Evolutionary conservation across 2,113 vertebrate species (phyloP).

Genomic region (Odontesthes bonariensis): DNA sequence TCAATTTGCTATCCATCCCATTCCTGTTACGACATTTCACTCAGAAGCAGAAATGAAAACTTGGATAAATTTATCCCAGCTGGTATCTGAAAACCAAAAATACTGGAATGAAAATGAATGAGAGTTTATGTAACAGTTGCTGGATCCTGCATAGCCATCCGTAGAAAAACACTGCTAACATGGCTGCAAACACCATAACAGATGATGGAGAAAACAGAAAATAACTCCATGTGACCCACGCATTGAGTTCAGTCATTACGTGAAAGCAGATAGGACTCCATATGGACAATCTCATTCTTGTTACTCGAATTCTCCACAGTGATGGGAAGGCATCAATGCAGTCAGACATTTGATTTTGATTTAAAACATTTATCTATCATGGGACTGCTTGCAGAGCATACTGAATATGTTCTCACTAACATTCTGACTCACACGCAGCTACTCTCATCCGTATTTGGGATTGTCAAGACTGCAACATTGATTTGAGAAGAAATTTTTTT

Average conservation of each 20-base stretch:
- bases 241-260: conserved; percentile 48
- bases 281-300: conserved; percentile 48
- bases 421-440: conserved; percentile 7
- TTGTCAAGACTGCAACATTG: conserved; percentile 2
- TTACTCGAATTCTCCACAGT: conserved; percentile 20
- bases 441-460: conserved; percentile 8
- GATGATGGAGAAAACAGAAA: conserved; percentile 43
- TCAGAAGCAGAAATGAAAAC: neutral
- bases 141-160: too few relatives aligned
- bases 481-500: neutral
- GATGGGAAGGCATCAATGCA: conserved; percentile 49
- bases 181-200: conserved; percentile 15
- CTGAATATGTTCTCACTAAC: neutral
- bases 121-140: too few relatives aligned
- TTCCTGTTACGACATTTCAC: neutral
- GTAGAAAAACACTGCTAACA: neutral
- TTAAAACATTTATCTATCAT: conserved; percentile 47
- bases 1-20: too few relatives aligned
- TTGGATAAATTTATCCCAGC: too few relatives aligned
- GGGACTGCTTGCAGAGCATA: conserved; percentile 20
- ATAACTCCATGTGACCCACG: conserved; percentile 42
- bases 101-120: too few relatives aligned
- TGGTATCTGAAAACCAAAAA: too few relatives aligned
- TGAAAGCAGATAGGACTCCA: conserved; percentile 72
- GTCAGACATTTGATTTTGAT: conserved; percentile 31